phyloP scores from a whole-genome alignment of 2,888 invertebrate genomes.

The Nebria brevicollis region DNA sequence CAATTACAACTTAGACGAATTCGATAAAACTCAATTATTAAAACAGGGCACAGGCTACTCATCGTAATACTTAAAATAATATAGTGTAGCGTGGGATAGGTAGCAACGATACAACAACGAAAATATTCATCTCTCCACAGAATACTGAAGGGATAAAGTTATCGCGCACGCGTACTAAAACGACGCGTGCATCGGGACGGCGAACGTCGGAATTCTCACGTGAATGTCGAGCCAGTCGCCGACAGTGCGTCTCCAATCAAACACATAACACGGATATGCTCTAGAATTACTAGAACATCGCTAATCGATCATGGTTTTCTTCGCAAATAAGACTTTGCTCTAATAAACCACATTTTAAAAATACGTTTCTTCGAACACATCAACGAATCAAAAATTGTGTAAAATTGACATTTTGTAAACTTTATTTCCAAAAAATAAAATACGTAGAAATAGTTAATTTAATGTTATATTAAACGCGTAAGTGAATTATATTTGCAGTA shows the following conservation, averaged over 20 bases:
- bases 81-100: slow-evolving; percentile 19
- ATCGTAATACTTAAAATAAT: slow-evolving; percentile 32
- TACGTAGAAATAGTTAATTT: background rate
- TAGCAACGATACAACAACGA: slow-evolving; percentile 7
- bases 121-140: slow-evolving; percentile 18
- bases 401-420: background rate
- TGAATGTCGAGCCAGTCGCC: slow-evolving; percentile 52
- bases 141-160: slow-evolving; percentile 2
- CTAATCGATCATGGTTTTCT: background rate
- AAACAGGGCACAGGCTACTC: background rate
- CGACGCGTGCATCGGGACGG: slow-evolving; percentile 31
- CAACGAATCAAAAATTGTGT: background rate
- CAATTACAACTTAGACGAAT: slow-evolving; percentile 2
- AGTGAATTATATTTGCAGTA: background rate
- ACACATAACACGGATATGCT: slow-evolving; percentile 43
- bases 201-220: slow-evolving; percentile 48
- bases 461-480: background rate
- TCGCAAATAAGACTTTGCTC: background rate
- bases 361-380: background rate
- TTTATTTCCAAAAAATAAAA: background rate
- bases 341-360: background rate
- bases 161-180: slow-evolving; percentile 22
- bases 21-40: slow-evolving; percentile 34
- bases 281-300: background rate
- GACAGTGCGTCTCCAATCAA: slow-evolving; percentile 52